These are phyloP conservation scores for Elanus axillaris DNA, from an alignment of 2,113 vertebrate genomes.

Conservation along the genomic window DNA sequence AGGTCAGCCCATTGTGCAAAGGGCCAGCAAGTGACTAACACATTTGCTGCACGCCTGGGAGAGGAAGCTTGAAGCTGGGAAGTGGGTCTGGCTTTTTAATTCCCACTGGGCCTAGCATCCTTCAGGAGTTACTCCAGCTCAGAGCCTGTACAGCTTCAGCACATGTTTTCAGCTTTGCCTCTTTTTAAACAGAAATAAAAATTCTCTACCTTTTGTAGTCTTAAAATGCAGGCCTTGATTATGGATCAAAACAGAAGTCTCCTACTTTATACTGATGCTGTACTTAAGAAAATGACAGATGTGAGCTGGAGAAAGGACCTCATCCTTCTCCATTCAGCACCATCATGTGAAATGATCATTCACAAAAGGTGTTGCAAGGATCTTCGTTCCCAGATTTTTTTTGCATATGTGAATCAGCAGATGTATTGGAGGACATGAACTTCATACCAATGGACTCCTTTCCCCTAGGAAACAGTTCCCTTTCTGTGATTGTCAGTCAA, in stretches of 20 bases:
- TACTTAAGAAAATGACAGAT: neutral
- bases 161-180: neutral
- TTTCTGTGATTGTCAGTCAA: neutral
- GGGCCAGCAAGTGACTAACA: neutral
- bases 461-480: neutral
- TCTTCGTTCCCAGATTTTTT: neutral
- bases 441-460: neutral
- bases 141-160: neutral
- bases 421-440: neutral
- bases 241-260: neutral
- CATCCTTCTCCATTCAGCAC: neutral
- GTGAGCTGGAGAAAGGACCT: neutral
- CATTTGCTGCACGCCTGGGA: neutral
- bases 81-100: neutral
- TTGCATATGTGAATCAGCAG: neutral
- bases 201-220: neutral
- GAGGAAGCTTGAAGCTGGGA: conserved; percentile 1
- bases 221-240: neutral
- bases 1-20: conserved; percentile 14
- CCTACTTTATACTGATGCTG: neutral
- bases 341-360: neutral
- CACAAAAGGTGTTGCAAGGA: neutral
- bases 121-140: neutral
- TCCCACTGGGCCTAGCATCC: neutral
- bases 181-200: neutral